Percentiles rank a stretch among this genome's conserved stretches.
Conservation (phyloP, 2,888 invertebrate genomes). For the Caenorhabditis doughertyi region DNA sequence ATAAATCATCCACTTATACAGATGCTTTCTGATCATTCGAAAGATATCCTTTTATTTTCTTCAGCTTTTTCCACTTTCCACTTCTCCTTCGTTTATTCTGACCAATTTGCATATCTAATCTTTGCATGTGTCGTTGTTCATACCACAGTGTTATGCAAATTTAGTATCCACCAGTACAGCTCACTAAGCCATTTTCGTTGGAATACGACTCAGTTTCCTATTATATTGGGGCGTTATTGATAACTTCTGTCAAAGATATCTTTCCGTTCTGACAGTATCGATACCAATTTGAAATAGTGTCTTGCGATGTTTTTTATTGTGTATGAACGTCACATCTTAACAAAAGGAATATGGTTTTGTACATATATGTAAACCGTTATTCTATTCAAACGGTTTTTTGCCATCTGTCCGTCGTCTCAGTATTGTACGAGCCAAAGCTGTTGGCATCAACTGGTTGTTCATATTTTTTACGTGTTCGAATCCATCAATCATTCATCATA, state of each 20-base stretch:
- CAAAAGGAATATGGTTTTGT: no score
- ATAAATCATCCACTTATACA: conserved; percentile 1
- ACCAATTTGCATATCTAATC: conserved; percentile 50
- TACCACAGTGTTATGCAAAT: conserved; percentile 43
- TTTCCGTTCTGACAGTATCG: no score
- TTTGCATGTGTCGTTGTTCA: conserved; percentile 11
- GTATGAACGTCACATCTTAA: no score
- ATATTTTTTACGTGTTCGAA: conserved; percentile 25
- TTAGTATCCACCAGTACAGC: not conserved
- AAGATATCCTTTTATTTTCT: conserved; percentile 40
- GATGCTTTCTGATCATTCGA: conserved; percentile 41
- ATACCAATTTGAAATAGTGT: no score
- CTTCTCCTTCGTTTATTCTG: conserved; percentile 20
- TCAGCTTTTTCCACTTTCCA: conserved; percentile 18
- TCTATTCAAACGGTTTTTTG: not conserved
- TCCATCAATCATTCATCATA: conserved; percentile 43
- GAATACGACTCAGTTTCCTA: no score
- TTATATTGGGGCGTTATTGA: no score
- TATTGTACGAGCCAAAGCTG: conserved; percentile 15
- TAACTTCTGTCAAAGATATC: no score
- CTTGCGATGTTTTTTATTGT: no score
- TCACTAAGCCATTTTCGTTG: not conserved
- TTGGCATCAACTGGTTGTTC: conserved; percentile 41
- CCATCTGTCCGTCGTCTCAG: not conserved
- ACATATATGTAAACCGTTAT: conserved; percentile 10